These are phyloP conservation scores for Sebastes matsubarae DNA, from an alignment of 2,797 vertebrate species.

Conservation along the genomic window DNA sequence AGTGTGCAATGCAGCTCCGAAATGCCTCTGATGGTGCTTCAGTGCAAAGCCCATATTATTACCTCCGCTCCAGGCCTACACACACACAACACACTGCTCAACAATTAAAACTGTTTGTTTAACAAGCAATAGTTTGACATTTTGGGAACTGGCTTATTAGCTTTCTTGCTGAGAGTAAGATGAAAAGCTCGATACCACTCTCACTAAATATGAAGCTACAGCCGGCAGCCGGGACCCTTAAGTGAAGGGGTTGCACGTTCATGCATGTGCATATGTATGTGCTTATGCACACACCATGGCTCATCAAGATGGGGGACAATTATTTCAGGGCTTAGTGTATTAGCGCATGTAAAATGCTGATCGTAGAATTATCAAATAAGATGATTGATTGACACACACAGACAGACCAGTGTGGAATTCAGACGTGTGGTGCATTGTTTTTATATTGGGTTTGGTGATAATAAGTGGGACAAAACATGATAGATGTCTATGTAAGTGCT, in stretches of 20 bases:
- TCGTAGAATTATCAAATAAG: too few relatives aligned
- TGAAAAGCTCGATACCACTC: not conserved
- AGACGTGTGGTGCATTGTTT: too few relatives aligned
- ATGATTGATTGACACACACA: too few relatives aligned
- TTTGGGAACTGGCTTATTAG: not conserved
- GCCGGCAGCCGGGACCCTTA: not conserved
- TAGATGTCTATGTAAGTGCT: too few relatives aligned
- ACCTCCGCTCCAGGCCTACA: not conserved
- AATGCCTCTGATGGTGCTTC: not conserved
- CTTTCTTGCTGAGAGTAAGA: not conserved
- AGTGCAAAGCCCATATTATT: not conserved
- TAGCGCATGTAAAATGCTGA: fast-evolving
- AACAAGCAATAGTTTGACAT: not conserved
- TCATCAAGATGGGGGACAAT: too few relatives aligned
- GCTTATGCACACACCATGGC: too few relatives aligned
- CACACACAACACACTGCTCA: not conserved
- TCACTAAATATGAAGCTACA: not conserved
- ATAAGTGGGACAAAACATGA: too few relatives aligned
- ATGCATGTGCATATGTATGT: too few relatives aligned
- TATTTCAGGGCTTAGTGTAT: too few relatives aligned
- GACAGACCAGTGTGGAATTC: too few relatives aligned
- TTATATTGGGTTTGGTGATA: too few relatives aligned
- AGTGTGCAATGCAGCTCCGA: not conserved
- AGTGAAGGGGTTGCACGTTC: too few relatives aligned
- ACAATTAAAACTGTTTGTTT: not conserved